phyloP scores from a whole-genome alignment of 2,113 vertebrate genomes.

The Eira barbara region DNA sequence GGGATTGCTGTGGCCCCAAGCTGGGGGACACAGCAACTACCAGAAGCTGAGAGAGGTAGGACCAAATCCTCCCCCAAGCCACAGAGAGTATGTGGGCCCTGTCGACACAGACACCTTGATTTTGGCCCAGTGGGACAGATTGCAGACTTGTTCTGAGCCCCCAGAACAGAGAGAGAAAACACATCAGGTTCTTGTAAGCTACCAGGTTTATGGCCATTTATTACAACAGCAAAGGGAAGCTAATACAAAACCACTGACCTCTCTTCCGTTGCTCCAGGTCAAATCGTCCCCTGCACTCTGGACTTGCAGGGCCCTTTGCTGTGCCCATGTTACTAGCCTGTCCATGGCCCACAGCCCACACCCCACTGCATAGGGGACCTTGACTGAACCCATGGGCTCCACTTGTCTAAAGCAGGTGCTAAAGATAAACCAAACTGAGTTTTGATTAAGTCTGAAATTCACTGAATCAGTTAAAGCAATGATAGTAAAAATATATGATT shows the following conservation, averaged over 20 bases:
- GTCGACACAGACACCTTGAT: no score
- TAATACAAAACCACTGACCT: fast-evolving
- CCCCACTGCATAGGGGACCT: fast-evolving
- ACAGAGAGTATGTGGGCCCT: fast-evolving
- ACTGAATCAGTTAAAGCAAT: background rate
- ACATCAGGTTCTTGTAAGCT: background rate
- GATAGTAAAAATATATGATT: background rate
- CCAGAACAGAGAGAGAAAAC: background rate
- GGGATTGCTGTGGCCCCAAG: background rate
- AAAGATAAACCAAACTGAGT: background rate
- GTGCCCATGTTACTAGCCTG: no score
- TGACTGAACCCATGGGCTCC: background rate
- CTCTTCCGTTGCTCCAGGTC: no score
- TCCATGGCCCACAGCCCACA: background rate
- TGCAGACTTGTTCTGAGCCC: background rate
- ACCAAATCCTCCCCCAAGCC: fast-evolving
- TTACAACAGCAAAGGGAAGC: background rate
- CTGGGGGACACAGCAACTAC: background rate
- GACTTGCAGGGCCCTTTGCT: background rate
- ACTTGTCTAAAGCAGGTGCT: background rate
- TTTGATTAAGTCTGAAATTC: background rate
- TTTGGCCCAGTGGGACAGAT: background rate
- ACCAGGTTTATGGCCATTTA: background rate
- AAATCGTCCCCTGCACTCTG: fast-evolving
- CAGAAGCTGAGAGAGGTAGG: background rate